phyloP scores from a whole-genome alignment of 1,140 invertebrate genomes.

The Babylonia areolata region DNA sequence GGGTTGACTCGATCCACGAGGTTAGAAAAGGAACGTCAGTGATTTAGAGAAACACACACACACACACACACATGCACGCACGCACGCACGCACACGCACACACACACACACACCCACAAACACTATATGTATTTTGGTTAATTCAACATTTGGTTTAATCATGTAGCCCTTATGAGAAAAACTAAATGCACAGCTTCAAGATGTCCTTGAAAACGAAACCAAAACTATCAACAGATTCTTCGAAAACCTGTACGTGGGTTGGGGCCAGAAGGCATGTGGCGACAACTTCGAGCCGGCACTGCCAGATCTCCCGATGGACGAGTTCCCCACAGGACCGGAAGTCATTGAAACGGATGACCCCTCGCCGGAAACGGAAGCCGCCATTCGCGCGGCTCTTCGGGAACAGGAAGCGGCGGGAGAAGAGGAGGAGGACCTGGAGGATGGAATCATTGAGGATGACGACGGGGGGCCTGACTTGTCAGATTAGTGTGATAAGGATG shows the following conservation, averaged over 20 bases:
- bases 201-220: too few species aligned
- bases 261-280: slow-evolving; percentile 56
- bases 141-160: too few species aligned
- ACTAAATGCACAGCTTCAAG: too few species aligned
- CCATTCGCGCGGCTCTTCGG: slow-evolving; percentile 50
- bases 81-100: not conserved
- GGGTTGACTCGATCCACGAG: too few species aligned
- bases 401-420: slow-evolving; percentile 36
- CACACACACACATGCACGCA: slow-evolving; percentile 14
- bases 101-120: slow-evolving; percentile 9
- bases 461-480: slow-evolving; percentile 21
- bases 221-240: slow-evolving; percentile 52
- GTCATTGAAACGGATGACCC: slow-evolving; percentile 62
- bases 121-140: too few species aligned
- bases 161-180: too few species aligned
- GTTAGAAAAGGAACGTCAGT: too few species aligned
- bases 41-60: not conserved
- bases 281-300: slow-evolving; percentile 53
- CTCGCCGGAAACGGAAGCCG: slow-evolving; percentile 60
- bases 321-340: slow-evolving; percentile 65
- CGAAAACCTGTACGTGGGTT: slow-evolving; percentile 63
- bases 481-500: too few species aligned
- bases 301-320: slow-evolving; percentile 47
- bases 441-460: slow-evolving; percentile 46
- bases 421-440: slow-evolving; percentile 37